phyloP scores from a whole-genome alignment of 2,888 invertebrate species.

The Synanthedon myopaeformis region DNA sequence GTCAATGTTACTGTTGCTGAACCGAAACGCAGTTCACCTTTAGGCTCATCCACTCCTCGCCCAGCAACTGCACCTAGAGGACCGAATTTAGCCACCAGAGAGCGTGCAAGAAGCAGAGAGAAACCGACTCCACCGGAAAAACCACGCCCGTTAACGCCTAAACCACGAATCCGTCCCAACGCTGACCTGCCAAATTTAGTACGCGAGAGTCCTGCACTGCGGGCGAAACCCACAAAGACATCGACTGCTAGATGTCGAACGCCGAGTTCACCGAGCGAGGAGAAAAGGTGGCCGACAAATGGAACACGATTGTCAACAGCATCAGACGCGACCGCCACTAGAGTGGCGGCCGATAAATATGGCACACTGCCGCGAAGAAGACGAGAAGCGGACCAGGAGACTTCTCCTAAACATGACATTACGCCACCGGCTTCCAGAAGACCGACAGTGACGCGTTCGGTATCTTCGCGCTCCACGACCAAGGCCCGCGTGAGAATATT shows the following conservation, averaged over 20 bases:
- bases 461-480: constrained; percentile 45
- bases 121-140: constrained; percentile 65
- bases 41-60: constrained; percentile 64
- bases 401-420: constrained; percentile 55
- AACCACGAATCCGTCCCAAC: constrained; percentile 59
- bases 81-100: constrained; percentile 64
- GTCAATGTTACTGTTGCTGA: constrained; percentile 72
- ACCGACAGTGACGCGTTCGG: constrained; percentile 49
- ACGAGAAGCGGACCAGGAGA: constrained; percentile 74
- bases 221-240: constrained; percentile 63
- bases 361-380: constrained; percentile 82
- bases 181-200: constrained; percentile 66
- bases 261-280: constrained; percentile 75
- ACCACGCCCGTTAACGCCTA: constrained; percentile 56
- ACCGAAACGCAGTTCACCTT: constrained; percentile 59
- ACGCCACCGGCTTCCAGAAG: constrained; percentile 46
- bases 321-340: constrained; percentile 39
- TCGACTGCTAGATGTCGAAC: constrained; percentile 72
- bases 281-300: constrained; percentile 77
- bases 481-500: constrained; percentile 75
- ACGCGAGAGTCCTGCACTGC: constrained; percentile 55
- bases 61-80: constrained; percentile 62
- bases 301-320: constrained; percentile 44
- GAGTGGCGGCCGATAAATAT: constrained; percentile 76
- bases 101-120: constrained; percentile 72